These are phyloP conservation scores for Lycaena phlaeas DNA, from an alignment of 2,888 invertebrate species.

Conservation along the genomic window DNA sequence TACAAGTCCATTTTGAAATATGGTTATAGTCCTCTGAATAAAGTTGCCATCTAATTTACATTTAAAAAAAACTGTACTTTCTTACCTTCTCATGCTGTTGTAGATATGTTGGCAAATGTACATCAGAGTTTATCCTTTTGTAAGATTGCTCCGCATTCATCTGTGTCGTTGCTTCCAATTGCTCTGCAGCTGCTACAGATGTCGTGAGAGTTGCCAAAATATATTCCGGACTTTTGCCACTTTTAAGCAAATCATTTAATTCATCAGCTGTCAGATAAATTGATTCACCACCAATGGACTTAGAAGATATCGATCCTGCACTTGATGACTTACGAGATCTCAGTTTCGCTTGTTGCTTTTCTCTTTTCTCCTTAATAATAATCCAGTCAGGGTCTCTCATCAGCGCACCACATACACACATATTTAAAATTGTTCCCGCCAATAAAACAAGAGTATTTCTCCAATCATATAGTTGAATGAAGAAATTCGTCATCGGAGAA, in stretches of 20 bases:
- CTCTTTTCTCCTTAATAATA: constrained; percentile 74
- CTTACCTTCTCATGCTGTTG: constrained; percentile 78
- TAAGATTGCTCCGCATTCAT: constrained; percentile 51
- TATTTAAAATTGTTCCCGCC: constrained; percentile 86
- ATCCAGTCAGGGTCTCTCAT: constrained; percentile 93
- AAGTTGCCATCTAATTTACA: no score
- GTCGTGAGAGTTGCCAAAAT: constrained; percentile 75
- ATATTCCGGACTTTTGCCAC: constrained; percentile 78
- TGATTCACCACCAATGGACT: constrained; percentile 60
- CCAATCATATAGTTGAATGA: constrained; percentile 84
- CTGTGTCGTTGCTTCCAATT: constrained; percentile 53
- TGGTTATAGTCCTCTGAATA: no score
- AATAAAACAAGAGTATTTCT: constrained; percentile 83
- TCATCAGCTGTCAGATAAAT: constrained; percentile 75
- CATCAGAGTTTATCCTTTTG: constrained; percentile 74
- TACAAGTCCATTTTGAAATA: no score
- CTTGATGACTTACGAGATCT: constrained; percentile 59
- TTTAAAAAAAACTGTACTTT: no score
- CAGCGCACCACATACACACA: constrained; percentile 88
- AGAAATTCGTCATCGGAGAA: constrained; percentile 84
- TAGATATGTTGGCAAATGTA: constrained; percentile 85
- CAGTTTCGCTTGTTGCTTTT: constrained; percentile 44
- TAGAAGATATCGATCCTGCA: constrained; percentile 62
- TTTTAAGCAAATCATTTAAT: constrained; percentile 77
- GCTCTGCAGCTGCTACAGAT: constrained; percentile 63